Base-by-base conservation (phyloP, 2,113 vertebrate genomes). In the Gorilla gorilla region DNA sequence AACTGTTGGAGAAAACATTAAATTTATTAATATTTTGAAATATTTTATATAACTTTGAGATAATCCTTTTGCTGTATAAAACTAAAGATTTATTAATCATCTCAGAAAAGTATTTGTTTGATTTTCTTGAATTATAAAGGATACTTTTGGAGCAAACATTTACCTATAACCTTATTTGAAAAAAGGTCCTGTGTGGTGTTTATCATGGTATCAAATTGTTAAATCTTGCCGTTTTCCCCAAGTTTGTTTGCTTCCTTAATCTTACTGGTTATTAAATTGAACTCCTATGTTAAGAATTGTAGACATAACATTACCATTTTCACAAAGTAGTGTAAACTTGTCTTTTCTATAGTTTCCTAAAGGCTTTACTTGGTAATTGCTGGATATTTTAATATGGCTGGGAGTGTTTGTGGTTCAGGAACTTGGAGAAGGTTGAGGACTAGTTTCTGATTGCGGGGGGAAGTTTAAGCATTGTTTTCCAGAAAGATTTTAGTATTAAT, bases 41-140 rank as follows among this genome's bases (percentile, higher is more conserved):
- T 94, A 72, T 45, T 93, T 90, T 76, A 7, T 86, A 18, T 97
- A 94, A 79, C 76, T 90, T 96, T 75, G 50, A 90, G 35, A 70
- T 75, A 83, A 61, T 61, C 25, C 43, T 80, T 96, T 55, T 27
- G 18, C 35, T 93, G 0, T 81, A 73, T 61, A 88, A 94, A 90
- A 50, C 35, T 78, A 57, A 43, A 57, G 78, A 43, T 81, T 82
- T 78, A 45, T 59, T 91, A 73, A n/a, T 35, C 80, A 83, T 95
- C 45, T 80, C 35, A 90, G 32, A 90, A 80, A 52, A 72, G 7
- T 35, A 75, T 68, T 81, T 45, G 11, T 84, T 91, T 87, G 30
- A 66, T 89, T 92, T 90, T 90, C 55, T 88, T 61, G 55, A 12
- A 72, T 92, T 84, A 38, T 30, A 0, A 66, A 59, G 89, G 22